Percentiles rank a stretch among this genome's conserved stretches.
These are phyloP conservation scores for Sardina pilchardus DNA, from an alignment of 2,113 vertebrate species.

Conservation along the genomic window DNA sequence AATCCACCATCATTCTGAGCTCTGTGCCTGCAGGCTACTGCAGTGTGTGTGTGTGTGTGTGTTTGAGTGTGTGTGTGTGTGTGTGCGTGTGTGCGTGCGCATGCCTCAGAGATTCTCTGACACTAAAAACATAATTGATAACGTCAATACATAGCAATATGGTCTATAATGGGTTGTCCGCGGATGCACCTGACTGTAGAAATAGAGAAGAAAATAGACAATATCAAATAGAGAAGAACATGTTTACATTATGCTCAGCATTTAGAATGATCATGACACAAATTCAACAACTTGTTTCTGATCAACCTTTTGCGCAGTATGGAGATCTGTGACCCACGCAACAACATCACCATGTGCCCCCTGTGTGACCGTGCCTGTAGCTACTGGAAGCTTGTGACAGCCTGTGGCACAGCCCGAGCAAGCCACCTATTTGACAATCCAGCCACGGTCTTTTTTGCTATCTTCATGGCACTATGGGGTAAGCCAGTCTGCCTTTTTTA, in stretches of 20 bases:
- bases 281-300: neutral
- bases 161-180: too few species aligned
- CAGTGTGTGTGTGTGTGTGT: too few species aligned
- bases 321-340: conserved; percentile 92
- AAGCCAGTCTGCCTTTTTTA: conserved; percentile 45
- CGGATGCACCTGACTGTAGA: too few species aligned
- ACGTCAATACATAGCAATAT: too few species aligned
- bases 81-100: too few species aligned
- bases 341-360: conserved; percentile 98
- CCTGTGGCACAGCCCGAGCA: conserved; percentile 90
- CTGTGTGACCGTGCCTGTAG: conserved; percentile 90
- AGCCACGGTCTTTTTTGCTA: conserved; percentile 94
- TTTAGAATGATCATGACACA: neutral
- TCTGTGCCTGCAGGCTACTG: too few species aligned
- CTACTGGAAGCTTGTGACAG: conserved; percentile 92
- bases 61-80: too few species aligned
- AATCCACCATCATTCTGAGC: too few species aligned
- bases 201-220: too few species aligned
- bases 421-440: conserved; percentile 98
- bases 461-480: conserved; percentile 99
- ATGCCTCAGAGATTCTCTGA: too few species aligned
- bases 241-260: neutral
- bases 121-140: too few species aligned
- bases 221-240: neutral
- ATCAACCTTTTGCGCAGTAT: conserved; percentile 71